Evolutionary conservation across 2,888 invertebrate genomes (phyloP).

Genomic region (Campoplex nolae): DNA sequence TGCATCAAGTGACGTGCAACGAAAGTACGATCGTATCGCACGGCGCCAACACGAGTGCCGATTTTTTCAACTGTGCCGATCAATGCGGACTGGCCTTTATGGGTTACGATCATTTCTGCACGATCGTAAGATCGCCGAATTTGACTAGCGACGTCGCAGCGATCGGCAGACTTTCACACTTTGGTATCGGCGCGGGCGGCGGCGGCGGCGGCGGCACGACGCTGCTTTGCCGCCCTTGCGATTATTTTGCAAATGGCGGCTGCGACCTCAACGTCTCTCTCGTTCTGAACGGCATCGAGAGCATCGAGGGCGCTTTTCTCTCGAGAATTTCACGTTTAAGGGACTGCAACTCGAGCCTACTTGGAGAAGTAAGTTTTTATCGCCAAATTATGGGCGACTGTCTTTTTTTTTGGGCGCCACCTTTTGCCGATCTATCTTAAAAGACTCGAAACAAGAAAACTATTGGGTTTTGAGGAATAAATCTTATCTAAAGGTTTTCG

Average conservation of each 20-base stretch:
- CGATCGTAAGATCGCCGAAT: constrained; percentile 42
- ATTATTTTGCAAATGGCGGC: constrained; percentile 68
- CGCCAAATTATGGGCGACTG: neutral
- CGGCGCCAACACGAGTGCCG: constrained; percentile 1
- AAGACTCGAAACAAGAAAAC: neutral
- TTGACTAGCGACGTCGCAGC: constrained; percentile 36
- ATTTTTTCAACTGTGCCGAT: constrained; percentile 69
- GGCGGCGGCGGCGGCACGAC: constrained; percentile 66
- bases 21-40: constrained; percentile 61
- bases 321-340: constrained; percentile 74
- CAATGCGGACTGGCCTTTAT: constrained; percentile 70
- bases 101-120: constrained; percentile 77
- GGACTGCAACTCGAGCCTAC: constrained; percentile 74
- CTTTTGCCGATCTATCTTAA: neutral
- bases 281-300: constrained; percentile 76
- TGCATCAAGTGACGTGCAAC: constrained; percentile 77
- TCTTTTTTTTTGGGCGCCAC: constrained; percentile 11
- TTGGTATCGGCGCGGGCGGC: constrained; percentile 50
- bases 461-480: neutral
- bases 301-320: constrained; percentile 77
- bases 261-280: constrained; percentile 78
- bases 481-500: neutral
- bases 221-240: constrained; percentile 77
- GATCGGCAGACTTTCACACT: constrained; percentile 21
- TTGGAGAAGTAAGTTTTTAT: constrained; percentile 65